These are phyloP conservation scores for Patiria pectinifera DNA, from an alignment of 53 echinoderm and acorn worm species.

Conservation along the genomic window DNA sequence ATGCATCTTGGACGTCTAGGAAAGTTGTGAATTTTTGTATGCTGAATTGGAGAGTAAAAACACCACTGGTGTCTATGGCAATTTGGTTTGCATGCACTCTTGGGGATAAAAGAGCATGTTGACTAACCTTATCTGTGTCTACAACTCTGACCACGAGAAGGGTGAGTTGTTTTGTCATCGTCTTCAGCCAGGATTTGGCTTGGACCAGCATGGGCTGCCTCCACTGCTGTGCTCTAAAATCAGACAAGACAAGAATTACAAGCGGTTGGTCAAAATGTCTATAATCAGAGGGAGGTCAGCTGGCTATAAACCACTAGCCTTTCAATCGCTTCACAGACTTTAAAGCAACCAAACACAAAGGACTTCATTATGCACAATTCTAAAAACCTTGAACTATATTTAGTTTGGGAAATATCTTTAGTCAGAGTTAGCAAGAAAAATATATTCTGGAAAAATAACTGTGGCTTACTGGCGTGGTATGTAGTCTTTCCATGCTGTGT, in stretches of 20 bases:
- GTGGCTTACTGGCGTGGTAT: conserved; percentile 78
- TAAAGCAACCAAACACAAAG: background rate
- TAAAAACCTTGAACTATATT: background rate
- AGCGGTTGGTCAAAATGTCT: too few species aligned
- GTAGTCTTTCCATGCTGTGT: conserved; percentile 76
- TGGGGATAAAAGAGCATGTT: background rate
- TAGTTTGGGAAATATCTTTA: background rate
- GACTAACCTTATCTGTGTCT: conserved; percentile 67
- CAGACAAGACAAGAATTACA: background rate
- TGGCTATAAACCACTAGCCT: too few species aligned
- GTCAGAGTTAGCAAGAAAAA: background rate
- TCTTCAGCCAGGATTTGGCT: conserved; percentile 70
- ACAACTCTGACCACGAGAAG: conserved; percentile 67
- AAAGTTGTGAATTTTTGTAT: too few species aligned
- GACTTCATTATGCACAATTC: background rate
- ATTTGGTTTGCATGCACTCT: too few species aligned
- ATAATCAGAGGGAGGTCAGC: too few species aligned
- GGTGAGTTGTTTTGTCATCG: conserved; percentile 70
- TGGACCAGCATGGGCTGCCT: conserved; percentile 65
- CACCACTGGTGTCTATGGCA: too few species aligned
- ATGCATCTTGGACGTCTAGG: too few species aligned
- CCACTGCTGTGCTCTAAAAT: conserved; percentile 75
- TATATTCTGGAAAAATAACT: background rate
- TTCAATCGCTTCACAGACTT: background rate
- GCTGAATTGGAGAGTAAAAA: too few species aligned